Evolutionary conservation across 2,797 vertebrate genomes (phyloP).

Genomic region (Urophycis tenuis): DNA sequence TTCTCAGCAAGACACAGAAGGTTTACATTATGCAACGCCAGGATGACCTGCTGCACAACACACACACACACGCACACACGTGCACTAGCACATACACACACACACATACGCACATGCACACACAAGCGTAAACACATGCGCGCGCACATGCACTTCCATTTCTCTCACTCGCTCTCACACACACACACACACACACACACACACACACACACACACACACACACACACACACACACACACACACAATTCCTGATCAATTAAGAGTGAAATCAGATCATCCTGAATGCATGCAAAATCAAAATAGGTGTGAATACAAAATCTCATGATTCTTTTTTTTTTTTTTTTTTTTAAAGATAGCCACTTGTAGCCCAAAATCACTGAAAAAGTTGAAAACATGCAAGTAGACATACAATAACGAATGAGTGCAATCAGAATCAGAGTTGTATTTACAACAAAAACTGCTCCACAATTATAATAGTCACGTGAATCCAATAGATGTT

Average conservation of each 20-base stretch:
- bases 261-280: constrained; percentile 19
- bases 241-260: constrained; percentile 24
- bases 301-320: constrained; percentile 19
- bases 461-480: neutral
- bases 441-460: constrained; percentile 25
- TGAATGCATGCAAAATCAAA: constrained; percentile 32
- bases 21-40: neutral
- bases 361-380: constrained; percentile 15
- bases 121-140: neutral
- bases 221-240: constrained; percentile 2
- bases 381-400: constrained; percentile 36
- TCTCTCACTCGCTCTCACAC: neutral
- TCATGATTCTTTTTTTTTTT: constrained; percentile 1
- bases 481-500: neutral
- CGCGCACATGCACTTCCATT: neutral
- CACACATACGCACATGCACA: neutral
- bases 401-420: constrained; percentile 37
- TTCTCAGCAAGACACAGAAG: constrained; percentile 5
- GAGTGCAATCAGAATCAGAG: constrained; percentile 28
- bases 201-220: constrained; percentile 6
- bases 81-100: neutral
- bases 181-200: neutral
- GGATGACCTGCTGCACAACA: neutral
- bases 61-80: neutral
- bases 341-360: constrained; percentile 26